Conservation (phyloP, 1,140 invertebrate species). For the Thrips palmi region DNA sequence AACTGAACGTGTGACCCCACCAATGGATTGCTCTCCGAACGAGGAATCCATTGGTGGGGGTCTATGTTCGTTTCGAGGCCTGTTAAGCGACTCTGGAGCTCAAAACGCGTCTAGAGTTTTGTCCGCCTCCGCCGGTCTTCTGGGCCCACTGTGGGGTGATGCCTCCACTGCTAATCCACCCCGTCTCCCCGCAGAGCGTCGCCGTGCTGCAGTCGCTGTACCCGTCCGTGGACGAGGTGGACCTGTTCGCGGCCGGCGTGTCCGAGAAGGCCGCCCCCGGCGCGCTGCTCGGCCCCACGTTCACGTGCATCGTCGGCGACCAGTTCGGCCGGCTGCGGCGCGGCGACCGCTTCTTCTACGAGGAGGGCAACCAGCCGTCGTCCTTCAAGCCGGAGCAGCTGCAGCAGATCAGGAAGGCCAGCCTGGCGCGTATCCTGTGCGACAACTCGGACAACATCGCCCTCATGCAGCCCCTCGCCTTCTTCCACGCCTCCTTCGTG, state of each 20-base stretch:
- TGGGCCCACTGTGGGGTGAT: no score
- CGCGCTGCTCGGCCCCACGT: conserved; percentile 36
- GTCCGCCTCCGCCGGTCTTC: no score
- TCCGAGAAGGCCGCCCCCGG: conserved; percentile 29
- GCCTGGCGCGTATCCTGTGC: conserved; percentile 32
- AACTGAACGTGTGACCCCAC: no score
- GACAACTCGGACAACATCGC: conserved; percentile 33
- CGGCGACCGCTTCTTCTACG: conserved; percentile 34
- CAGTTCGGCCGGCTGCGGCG: conserved; percentile 33
- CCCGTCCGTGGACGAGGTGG: conserved; percentile 37
- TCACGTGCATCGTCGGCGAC: conserved; percentile 38
- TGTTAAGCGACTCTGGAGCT: no score
- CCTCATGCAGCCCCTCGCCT: conserved; percentile 31
- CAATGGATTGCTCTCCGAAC: no score
- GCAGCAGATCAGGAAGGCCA: conserved; percentile 30
- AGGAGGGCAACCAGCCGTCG: conserved; percentile 27
- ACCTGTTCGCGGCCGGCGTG: conserved; percentile 39
- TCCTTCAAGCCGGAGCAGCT: conserved; percentile 33
- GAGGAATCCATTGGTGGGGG: no score
- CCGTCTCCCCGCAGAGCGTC: conserved; percentile 21
- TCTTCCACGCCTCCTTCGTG: conserved; percentile 26
- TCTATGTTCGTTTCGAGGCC: no score
- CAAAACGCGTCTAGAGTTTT: no score
- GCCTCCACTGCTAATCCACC: conserved; percentile 1
- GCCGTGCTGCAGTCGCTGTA: conserved; percentile 24